Conservation (phyloP, 2,797 vertebrate genomes). For the Lepus oiostolus region DNA sequence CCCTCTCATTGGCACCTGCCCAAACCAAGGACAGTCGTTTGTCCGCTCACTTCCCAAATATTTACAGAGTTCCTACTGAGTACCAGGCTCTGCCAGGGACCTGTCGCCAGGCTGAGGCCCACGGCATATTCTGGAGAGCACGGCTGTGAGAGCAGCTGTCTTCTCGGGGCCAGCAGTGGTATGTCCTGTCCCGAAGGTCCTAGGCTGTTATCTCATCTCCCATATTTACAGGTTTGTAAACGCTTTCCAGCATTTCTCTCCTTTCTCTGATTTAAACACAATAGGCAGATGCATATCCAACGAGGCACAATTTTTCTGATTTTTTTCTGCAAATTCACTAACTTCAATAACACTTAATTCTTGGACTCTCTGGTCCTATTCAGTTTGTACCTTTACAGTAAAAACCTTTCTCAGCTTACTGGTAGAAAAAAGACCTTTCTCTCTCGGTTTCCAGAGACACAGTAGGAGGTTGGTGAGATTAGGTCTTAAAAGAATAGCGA, state of each 20-base stretch:
- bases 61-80: conserved; percentile 53
- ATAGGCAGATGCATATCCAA: not conserved
- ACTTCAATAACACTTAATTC: not conserved
- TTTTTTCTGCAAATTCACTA: not conserved
- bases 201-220: conserved; percentile 57
- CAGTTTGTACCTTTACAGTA: not conserved
- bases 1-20: conserved; percentile 61
- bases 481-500: not conserved
- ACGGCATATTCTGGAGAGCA: conserved; percentile 57
- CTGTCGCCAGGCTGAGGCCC: conserved; percentile 60
- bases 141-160: conserved; percentile 64
- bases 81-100: conserved; percentile 7
- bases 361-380: not conserved
- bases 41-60: conserved; percentile 71
- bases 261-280: conserved; percentile 52
- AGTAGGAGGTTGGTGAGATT: not conserved
- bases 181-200: conserved; percentile 59
- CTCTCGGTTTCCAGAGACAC: not conserved
- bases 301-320: not conserved
- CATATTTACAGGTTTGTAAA: conserved; percentile 57
- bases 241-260: not conserved
- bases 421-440: not conserved
- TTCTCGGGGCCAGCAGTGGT: not conserved
- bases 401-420: conserved; percentile 15
- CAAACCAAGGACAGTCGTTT: conserved; percentile 38